Percentiles rank a stretch among this genome's conserved stretches.
Evolutionary conservation across 37 sponge, comb jelly and placozoan genomes (phyloP).

Genomic region (Oscarella lobularis): DNA sequence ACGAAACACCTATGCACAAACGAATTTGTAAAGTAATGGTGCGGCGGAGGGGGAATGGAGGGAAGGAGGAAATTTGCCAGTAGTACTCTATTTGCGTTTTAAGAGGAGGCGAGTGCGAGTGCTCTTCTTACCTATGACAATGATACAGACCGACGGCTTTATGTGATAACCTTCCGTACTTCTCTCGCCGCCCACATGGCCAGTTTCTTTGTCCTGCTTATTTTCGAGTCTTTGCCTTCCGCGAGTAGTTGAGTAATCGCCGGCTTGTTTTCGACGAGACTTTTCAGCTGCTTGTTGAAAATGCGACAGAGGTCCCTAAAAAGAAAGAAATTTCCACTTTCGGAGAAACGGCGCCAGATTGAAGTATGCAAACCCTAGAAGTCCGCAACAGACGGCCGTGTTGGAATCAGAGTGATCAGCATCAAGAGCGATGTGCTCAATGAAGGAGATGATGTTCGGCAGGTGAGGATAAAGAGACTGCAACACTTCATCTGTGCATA

Average conservation of each 20-base stretch:
- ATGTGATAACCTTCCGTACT: constrained; percentile 16
- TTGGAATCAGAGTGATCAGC: constrained; percentile 63
- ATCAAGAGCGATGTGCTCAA: constrained; percentile 55
- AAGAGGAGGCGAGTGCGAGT: no score
- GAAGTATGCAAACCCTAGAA: constrained; percentile 35
- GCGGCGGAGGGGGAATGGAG: no score
- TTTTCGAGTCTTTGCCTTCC: constrained; percentile 48
- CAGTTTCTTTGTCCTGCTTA: constrained; percentile 57
- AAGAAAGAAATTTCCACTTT: no score
- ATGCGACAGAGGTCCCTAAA: no score
- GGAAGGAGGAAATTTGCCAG: no score
- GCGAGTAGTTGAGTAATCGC: constrained; percentile 40
- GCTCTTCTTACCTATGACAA: no score
- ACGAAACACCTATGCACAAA: no score
- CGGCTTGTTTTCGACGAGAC: constrained; percentile 2
- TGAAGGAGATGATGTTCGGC: constrained; percentile 55
- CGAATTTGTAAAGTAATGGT: no score
- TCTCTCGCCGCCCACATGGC: constrained; percentile 56
- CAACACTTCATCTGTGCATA: constrained; percentile 17
- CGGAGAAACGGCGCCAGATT: neutral
- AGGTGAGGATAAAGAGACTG: constrained; percentile 50
- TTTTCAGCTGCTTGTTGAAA: neutral
- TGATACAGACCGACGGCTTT: no score
- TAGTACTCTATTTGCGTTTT: no score
- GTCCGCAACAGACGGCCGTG: constrained; percentile 50